phyloP scores from a whole-genome alignment of 1,140 invertebrate genomes.

The Bombus balteatus region DNA sequence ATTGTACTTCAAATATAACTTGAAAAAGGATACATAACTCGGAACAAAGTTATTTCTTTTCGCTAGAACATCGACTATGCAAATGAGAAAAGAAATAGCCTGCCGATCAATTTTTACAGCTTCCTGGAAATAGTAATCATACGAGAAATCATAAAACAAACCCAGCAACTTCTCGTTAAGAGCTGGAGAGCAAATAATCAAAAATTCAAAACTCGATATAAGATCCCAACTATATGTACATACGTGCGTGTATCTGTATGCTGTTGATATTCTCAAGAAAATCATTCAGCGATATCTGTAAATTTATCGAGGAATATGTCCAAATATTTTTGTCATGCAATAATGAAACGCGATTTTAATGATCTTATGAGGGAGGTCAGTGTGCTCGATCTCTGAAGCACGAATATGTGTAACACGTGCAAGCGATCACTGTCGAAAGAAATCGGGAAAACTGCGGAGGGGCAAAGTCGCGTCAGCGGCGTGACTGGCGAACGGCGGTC shows the following conservation, averaged over 20 bases:
- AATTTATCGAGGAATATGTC: too few species aligned
- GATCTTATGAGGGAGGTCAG: constrained; percentile 10
- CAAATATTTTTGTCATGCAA: not conserved
- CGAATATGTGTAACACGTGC: constrained; percentile 31
- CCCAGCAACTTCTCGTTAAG: not conserved
- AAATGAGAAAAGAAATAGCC: not conserved
- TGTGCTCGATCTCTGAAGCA: constrained; percentile 33
- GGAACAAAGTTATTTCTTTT: not conserved
- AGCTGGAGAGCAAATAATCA: not conserved
- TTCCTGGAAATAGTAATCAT: not conserved
- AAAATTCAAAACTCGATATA: not conserved
- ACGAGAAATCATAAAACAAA: not conserved
- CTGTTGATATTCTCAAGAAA: not conserved
- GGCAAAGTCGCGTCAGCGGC: constrained; percentile 4
- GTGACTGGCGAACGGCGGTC: constrained; percentile 12
- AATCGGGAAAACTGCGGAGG: not conserved
- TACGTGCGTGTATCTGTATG: too few species aligned
- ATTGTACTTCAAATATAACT: not conserved
- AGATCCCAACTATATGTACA: not conserved
- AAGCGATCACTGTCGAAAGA: constrained; percentile 9
- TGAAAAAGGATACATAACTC: not conserved
- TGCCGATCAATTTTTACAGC: not conserved
- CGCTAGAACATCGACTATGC: not conserved
- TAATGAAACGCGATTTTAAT: not conserved
- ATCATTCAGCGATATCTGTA: not conserved